A percentile compares a stretch with the other conserved stretches of the same genome.
Evolutionary conservation across 2,888 invertebrate species (phyloP).

Genomic region (Acleris literana): DNA sequence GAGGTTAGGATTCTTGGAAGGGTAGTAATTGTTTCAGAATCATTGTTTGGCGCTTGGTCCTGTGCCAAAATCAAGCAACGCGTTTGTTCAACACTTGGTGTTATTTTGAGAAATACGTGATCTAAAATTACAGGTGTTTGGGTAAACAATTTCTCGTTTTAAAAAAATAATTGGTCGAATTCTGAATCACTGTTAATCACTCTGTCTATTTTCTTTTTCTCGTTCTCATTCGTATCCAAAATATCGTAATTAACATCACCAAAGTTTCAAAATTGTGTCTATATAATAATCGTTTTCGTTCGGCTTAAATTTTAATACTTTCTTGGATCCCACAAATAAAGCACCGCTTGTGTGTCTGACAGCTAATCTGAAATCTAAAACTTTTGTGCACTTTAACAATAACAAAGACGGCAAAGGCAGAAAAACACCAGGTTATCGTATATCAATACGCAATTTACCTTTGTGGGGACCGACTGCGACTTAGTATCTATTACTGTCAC

Average conservation of each 20-base stretch:
- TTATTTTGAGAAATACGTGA: no score
- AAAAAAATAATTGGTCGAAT: no score
- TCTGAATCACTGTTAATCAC: no score
- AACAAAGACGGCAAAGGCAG: conserved; percentile 51
- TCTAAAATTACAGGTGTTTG: no score
- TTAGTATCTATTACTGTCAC: conserved; percentile 71
- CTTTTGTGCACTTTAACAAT: conserved; percentile 54
- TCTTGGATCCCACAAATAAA: conserved; percentile 6
- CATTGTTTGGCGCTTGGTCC: conserved; percentile 36
- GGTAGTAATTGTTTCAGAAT: conserved; percentile 41
- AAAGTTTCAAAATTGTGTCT: no score
- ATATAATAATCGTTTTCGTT: neutral
- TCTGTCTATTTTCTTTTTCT: no score
- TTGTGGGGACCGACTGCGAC: conserved; percentile 66
- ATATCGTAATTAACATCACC: no score
- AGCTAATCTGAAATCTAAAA: conserved; percentile 62
- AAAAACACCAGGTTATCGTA: conserved; percentile 75
- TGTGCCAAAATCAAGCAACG: conserved; percentile 7
- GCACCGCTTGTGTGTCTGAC: conserved; percentile 39
- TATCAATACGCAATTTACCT: conserved; percentile 78
- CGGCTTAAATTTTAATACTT: neutral
- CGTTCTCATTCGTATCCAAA: no score
- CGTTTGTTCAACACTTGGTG: no score
- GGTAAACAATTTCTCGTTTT: no score
- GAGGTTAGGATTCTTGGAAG: conserved; percentile 57